Conservation (phyloP, 1,140 invertebrate species). For the Drosophila trapezifrons region DNA sequence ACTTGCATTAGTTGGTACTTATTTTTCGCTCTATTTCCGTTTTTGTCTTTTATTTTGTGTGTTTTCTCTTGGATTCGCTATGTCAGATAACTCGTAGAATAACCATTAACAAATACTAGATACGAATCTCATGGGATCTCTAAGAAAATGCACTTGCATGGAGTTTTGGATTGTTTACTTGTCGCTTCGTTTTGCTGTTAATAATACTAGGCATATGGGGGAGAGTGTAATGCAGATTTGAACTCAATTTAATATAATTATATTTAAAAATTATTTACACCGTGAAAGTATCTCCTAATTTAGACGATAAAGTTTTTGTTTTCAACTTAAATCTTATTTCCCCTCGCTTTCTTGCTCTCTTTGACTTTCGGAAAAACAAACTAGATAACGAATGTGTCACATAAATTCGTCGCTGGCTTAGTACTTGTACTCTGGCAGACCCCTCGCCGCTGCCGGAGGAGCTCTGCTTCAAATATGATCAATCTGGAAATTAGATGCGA, state of each 20-base stretch:
- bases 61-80: constrained; percentile 13
- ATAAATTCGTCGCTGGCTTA: constrained; percentile 68
- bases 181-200: constrained; percentile 32
- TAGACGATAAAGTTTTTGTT: constrained; percentile 51
- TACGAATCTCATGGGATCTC: constrained; percentile 24
- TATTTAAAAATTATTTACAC: constrained; percentile 78
- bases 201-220: constrained; percentile 58
- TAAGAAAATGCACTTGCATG: constrained; percentile 48
- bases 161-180: constrained; percentile 17
- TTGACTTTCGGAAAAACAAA: constrained; percentile 45
- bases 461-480: constrained; percentile 37
- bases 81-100: constrained; percentile 36
- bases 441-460: constrained; percentile 5
- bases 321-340: constrained; percentile 35
- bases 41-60: no score
- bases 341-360: constrained; percentile 38
- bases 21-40: constrained; percentile 20
- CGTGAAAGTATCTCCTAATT: constrained; percentile 64
- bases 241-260: constrained; percentile 75
- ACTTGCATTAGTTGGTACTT: constrained; percentile 9
- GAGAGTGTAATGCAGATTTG: constrained; percentile 72
- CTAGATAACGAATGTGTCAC: constrained; percentile 56
- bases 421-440: constrained; percentile 58
- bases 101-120: constrained; percentile 52
- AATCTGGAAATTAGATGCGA: constrained; percentile 56